Conservation (phyloP, 2,113 vertebrate genomes). For the Bothrops jararaca region DNA sequence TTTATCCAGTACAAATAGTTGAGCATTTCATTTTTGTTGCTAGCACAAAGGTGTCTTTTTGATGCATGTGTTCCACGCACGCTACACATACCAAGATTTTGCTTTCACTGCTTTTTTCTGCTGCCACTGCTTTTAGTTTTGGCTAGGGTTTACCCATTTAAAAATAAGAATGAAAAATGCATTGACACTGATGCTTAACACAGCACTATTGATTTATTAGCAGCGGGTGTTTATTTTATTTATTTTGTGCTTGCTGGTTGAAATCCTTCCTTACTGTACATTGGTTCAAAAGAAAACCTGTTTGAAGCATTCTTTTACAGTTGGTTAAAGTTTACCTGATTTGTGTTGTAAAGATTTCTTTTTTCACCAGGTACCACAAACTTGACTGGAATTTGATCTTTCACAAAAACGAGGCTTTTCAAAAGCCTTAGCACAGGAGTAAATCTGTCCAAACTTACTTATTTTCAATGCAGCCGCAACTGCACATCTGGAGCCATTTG, state of each 20-base stretch:
- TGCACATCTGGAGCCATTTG: not conserved
- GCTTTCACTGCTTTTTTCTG: not conserved
- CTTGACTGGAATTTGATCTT: not conserved
- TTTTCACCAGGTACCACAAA: not conserved
- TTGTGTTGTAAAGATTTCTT: not conserved
- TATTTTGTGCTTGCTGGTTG: not conserved
- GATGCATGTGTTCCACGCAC: constrained; percentile 20
- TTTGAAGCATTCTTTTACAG: not conserved
- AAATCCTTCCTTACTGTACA: not conserved
- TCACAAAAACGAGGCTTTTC: not conserved
- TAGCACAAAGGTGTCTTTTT: constrained; percentile 3
- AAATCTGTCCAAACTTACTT: not conserved
- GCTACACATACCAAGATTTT: not conserved
- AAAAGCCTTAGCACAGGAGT: not conserved
- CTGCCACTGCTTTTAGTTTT: not conserved
- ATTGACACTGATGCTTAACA: constrained; percentile 9
- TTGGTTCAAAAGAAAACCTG: not conserved
- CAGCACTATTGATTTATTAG: constrained; percentile 25
- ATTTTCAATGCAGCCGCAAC: not conserved
- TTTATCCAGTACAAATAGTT: constrained; percentile 3
- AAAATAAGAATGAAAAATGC: constrained; percentile 24
- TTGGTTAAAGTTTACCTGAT: not conserved
- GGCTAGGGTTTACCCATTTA: constrained; percentile 10
- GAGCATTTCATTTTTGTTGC: constrained; percentile 9
- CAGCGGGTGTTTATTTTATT: constrained; percentile 15